These are phyloP conservation scores for Cirrhinus mrigala DNA, from an alignment of 2,797 vertebrate species.

Conservation along the genomic window DNA sequence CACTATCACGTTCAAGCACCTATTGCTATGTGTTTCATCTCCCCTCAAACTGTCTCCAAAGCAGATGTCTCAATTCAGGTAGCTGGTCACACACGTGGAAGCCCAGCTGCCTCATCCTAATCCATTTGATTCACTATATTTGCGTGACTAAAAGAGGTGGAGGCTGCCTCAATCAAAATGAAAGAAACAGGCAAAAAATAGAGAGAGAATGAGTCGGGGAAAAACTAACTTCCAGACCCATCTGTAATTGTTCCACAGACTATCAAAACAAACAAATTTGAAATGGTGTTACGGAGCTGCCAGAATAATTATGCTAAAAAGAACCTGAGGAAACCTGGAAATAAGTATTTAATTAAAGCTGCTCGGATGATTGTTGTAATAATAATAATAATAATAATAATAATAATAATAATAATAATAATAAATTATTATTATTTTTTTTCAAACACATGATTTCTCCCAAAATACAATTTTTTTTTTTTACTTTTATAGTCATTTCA, in stretches of 20 bases:
- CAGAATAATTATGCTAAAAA: conserved; percentile 13
- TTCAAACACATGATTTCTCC: not conserved
- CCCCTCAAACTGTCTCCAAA: conserved; percentile 39
- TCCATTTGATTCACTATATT: conserved; percentile 58
- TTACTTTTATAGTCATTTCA: too few relatives aligned
- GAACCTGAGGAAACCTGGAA: not conserved
- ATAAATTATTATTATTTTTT: too few relatives aligned
- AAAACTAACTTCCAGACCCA: conserved; percentile 39
- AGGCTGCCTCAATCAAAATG: conserved; percentile 39
- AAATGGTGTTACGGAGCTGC: conserved; percentile 44
- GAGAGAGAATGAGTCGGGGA: not conserved
- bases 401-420: too few relatives aligned
- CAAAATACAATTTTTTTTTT: too few relatives aligned
- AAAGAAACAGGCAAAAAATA: conserved; percentile 27
- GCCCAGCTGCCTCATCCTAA: conserved; percentile 58
- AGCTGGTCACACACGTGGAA: conserved; percentile 55
- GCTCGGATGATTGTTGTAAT: not conserved
- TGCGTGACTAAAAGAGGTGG: conserved; percentile 56
- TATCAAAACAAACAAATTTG: conserved; percentile 57
- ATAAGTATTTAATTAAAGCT: not conserved
- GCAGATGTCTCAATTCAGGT: conserved; percentile 65
- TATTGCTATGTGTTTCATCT: conserved; percentile 36
- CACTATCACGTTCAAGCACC: conserved; percentile 20
- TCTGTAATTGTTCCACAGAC: conserved; percentile 54
- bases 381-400: not conserved